A percentile compares a stretch with the other conserved stretches of the same genome.
These are phyloP conservation scores for Oryzias melastigma DNA, from an alignment of 2,113 vertebrate species.

Conservation along the genomic window DNA sequence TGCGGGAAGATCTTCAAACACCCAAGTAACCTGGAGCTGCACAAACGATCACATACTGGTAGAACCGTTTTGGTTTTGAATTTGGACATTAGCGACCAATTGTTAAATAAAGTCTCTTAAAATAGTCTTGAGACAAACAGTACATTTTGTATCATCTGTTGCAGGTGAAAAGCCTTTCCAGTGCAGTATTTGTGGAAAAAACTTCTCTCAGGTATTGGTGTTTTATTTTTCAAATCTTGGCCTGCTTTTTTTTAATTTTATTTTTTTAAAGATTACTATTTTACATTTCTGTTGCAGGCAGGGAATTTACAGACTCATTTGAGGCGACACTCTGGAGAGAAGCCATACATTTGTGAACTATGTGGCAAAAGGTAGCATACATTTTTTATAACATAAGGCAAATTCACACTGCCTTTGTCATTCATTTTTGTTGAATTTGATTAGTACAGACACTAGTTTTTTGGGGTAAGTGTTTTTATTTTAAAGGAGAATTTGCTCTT, in stretches of 20 bases:
- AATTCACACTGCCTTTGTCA: background rate
- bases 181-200: slow-evolving; percentile 95
- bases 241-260: slow-evolving; percentile 1
- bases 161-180: slow-evolving; percentile 98
- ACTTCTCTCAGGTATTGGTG: slow-evolving; percentile 92
- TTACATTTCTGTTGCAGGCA: slow-evolving; percentile 76
- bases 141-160: slow-evolving; percentile 52
- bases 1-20: slow-evolving; percentile 97
- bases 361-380: slow-evolving; percentile 91
- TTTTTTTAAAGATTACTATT: background rate
- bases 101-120: no score
- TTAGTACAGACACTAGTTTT: no score
- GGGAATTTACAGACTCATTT: slow-evolving; percentile 97
- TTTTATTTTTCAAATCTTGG: background rate
- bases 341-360: slow-evolving; percentile 97
- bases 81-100: background rate
- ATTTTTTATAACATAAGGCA: background rate
- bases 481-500: no score
- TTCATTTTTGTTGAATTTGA: no score
- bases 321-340: slow-evolving; percentile 94
- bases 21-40: slow-evolving; percentile 96
- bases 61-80: slow-evolving; percentile 5
- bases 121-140: background rate
- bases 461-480: no score
- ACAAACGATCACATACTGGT: slow-evolving; percentile 97